Evolutionary conservation across 2,888 invertebrate species (phyloP).

Genomic region (Quadroppia sp.): DNA sequence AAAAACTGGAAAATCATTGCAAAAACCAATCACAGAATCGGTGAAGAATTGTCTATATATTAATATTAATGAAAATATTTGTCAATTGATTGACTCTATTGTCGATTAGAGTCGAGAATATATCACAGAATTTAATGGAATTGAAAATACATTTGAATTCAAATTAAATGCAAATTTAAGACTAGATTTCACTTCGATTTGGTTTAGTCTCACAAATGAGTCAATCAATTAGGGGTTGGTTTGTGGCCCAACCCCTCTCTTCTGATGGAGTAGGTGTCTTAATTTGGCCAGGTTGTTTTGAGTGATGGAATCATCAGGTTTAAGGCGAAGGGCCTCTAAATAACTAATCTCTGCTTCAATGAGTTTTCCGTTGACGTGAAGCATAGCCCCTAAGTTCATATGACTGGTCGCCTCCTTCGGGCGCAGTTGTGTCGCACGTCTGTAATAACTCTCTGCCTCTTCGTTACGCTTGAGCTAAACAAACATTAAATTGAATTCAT

Average conservation of each 20-base stretch:
- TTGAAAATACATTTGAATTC: too few relatives aligned
- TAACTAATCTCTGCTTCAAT: slow-evolving; percentile 81
- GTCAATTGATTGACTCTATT: not conserved
- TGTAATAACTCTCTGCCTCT: slow-evolving; percentile 82
- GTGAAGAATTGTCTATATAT: not conserved
- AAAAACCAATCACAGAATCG: not conserved
- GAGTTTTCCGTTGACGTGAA: slow-evolving; percentile 87
- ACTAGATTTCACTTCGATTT: slow-evolving; percentile 13
- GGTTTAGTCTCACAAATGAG: slow-evolving; percentile 9
- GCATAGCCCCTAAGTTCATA: slow-evolving; percentile 89
- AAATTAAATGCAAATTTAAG: not conserved
- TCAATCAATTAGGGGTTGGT: not conserved
- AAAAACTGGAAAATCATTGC: slow-evolving; percentile 1
- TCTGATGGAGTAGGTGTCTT: slow-evolving; percentile 55
- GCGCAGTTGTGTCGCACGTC: slow-evolving; percentile 65
- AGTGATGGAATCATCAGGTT: slow-evolving; percentile 83
- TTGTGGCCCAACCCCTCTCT: not conserved
- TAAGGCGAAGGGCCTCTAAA: slow-evolving; percentile 73
- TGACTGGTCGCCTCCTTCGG: slow-evolving; percentile 78
- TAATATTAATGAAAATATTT: not conserved
- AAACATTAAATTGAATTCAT: not conserved
- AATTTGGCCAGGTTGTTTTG: slow-evolving; percentile 78
- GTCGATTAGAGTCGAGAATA: not conserved
- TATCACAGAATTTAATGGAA: slow-evolving; percentile 22
- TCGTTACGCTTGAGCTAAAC: slow-evolving; percentile 59